Conservation (phyloP, 2,113 vertebrate species). For the Catagonus wagneri region DNA sequence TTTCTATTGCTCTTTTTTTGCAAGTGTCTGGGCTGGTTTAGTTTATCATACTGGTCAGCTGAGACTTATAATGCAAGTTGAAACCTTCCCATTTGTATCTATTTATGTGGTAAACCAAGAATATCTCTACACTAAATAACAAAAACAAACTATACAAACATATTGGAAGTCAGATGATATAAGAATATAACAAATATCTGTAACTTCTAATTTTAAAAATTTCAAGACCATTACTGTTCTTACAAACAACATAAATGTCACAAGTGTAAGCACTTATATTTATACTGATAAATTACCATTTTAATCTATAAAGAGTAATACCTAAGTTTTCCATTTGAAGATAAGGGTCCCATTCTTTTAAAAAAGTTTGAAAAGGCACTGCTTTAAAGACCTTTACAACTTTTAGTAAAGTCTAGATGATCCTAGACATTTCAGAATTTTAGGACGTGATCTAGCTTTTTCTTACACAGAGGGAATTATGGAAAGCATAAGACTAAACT, state of each 20-base stretch:
- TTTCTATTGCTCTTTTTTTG: not conserved
- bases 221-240: constrained; percentile 5
- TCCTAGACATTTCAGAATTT: not conserved
- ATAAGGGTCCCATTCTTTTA: not conserved
- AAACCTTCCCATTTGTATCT: not conserved
- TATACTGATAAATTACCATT: not conserved
- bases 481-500: not conserved
- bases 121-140: not conserved
- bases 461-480: not conserved
- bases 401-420: not conserved
- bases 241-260: not conserved
- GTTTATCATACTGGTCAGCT: not conserved
- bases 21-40: not conserved
- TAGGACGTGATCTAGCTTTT: not conserved
- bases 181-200: not conserved
- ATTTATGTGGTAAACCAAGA: constrained; percentile 1
- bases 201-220: constrained; percentile 12
- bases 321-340: not conserved
- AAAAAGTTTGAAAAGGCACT: not conserved
- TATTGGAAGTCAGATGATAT: not conserved
- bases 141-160: not conserved
- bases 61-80: not conserved
- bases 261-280: constrained; percentile 8
- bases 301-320: not conserved
- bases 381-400: not conserved